Evolutionary conservation across 2,888 invertebrate genomes (phyloP).

Genomic region (Leucania comma): DNA sequence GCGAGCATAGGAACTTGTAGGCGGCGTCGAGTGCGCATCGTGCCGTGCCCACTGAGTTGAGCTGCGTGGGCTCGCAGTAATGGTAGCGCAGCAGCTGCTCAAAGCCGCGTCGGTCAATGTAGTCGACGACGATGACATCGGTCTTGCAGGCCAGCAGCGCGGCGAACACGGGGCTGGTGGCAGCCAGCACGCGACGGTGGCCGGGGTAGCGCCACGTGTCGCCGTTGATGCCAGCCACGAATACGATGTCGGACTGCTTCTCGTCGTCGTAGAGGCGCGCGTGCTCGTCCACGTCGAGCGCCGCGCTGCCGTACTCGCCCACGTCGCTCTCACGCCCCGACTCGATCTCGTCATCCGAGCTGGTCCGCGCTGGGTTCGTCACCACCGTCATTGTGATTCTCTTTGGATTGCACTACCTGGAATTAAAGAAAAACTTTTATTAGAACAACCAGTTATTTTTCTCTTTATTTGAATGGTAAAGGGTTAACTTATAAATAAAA

Average conservation of each 20-base stretch:
- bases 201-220: slow-evolving; percentile 93
- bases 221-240: slow-evolving; percentile 92
- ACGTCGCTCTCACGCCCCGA: slow-evolving; percentile 60
- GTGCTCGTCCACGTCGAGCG: slow-evolving; percentile 72
- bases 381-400: slow-evolving; percentile 85
- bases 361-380: slow-evolving; percentile 83
- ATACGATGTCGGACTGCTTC: slow-evolving; percentile 91
- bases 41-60: slow-evolving; percentile 92
- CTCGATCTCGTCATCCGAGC: slow-evolving; percentile 79
- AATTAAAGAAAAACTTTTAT: slow-evolving; percentile 64
- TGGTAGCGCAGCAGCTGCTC: slow-evolving; percentile 92
- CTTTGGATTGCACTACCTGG: slow-evolving; percentile 72
- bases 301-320: slow-evolving; percentile 67
- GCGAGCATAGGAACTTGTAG: slow-evolving; percentile 93
- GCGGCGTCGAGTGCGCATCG: slow-evolving; percentile 94
- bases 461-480: not conserved
- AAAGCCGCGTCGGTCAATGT: slow-evolving; percentile 92
- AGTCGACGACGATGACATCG: slow-evolving; percentile 88
- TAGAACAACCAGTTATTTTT: slow-evolving; percentile 11
- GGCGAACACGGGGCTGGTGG: slow-evolving; percentile 92
- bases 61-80: slow-evolving; percentile 91
- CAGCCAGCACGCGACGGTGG: slow-evolving; percentile 91
- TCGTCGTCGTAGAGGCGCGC: slow-evolving; percentile 88
- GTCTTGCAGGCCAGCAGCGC: slow-evolving; percentile 88
- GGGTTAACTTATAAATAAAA: not conserved